A percentile compares a stretch with the other conserved stretches of the same genome.
phyloP scores from a whole-genome alignment of 2,113 vertebrate genomes.

The Mustelus asterias region DNA sequence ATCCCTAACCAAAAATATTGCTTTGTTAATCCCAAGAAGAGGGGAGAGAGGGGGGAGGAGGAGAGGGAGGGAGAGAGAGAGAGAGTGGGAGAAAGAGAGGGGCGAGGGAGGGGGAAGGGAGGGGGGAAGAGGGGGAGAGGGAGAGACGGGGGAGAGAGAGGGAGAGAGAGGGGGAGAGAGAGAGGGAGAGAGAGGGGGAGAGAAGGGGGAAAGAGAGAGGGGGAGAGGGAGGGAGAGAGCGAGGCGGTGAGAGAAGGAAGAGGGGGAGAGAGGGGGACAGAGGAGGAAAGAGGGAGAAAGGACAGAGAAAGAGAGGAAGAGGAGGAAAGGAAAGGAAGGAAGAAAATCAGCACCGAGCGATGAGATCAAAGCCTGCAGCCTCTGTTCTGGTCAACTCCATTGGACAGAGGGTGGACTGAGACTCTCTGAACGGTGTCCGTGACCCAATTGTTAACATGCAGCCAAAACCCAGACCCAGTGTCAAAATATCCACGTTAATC shows the following conservation, averaged over 20 bases:
- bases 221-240: too few relatives aligned
- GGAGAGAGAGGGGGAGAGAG: neutral
- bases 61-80: too few relatives aligned
- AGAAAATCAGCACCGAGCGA: neutral
- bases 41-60: too few relatives aligned
- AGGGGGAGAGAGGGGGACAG: neutral
- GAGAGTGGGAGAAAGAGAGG: too few relatives aligned
- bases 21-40: too few relatives aligned
- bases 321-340: neutral
- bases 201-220: neutral
- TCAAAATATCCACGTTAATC: neutral
- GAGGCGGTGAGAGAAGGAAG: too few relatives aligned
- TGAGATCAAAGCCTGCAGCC: neutral
- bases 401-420: too few relatives aligned
- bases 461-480: neutral
- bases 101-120: neutral
- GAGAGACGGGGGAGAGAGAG: too few relatives aligned
- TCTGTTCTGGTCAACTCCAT: neutral
- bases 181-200: too few relatives aligned
- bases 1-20: too few relatives aligned
- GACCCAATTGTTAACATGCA: neutral
- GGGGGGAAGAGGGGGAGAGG: too few relatives aligned
- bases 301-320: neutral
- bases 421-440: neutral
- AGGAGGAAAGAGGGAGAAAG: neutral